Evolutionary conservation across 2,888 invertebrate species (phyloP).

Genomic region (Platynereis dumerilii): DNA sequence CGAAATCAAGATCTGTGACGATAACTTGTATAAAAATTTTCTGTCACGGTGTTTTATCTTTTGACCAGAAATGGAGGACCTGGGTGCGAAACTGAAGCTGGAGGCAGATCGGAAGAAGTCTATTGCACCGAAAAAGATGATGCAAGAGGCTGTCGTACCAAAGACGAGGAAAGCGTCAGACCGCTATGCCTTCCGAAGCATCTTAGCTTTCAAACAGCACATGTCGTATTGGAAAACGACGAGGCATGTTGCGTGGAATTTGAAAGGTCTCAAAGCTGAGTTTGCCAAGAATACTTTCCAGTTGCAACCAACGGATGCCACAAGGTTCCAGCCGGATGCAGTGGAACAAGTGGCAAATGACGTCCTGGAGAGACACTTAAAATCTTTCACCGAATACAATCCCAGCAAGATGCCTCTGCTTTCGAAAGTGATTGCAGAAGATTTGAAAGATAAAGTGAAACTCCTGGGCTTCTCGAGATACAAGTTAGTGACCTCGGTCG

Average conservation of each 20-base stretch:
- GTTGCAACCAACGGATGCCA: constrained; percentile 2
- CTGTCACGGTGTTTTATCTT: too few relatives aligned
- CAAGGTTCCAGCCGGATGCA: constrained; percentile 4
- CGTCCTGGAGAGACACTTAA: background rate
- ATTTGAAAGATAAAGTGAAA: constrained; percentile 17
- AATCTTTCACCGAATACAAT: constrained; percentile 2
- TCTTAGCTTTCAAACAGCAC: constrained; percentile 11
- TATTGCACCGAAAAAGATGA: too few relatives aligned
- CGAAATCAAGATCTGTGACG: too few relatives aligned
- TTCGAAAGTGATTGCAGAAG: constrained; percentile 10
- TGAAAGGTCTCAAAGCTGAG: constrained; percentile 18
- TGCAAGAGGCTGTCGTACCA: too few relatives aligned
- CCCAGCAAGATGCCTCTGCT: background rate
- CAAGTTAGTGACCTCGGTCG: constrained; percentile 14
- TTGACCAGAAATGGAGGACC: too few relatives aligned
- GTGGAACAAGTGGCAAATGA: background rate
- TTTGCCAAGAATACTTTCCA: constrained; percentile 14
- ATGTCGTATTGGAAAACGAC: constrained; percentile 11
- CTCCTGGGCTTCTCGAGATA: constrained; percentile 10
- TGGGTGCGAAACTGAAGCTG: too few relatives aligned
- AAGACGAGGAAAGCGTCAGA: background rate
- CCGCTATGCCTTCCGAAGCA: background rate
- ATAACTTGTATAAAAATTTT: too few relatives aligned
- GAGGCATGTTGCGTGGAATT: constrained; percentile 12
- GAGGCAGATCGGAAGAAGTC: too few relatives aligned